Evolutionary conservation across 2,113 vertebrate genomes (phyloP), one percentile per base, ranked within the genome.

Genomic region (Mellivora capensis): DNA sequence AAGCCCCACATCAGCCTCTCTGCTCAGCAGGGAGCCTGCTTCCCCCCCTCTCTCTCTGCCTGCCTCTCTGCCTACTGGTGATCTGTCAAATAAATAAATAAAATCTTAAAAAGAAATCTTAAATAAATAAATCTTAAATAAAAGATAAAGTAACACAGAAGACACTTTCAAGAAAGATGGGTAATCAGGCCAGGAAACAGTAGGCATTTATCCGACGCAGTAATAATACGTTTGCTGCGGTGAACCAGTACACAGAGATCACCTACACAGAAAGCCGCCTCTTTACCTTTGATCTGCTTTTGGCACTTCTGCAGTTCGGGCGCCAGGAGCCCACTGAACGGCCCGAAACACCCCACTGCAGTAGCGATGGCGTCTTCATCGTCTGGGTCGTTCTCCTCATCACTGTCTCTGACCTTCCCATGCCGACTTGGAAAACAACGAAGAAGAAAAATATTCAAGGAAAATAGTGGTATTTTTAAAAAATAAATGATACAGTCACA

Each of bases 291-390:
- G 62, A 99, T 98, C 86, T 99, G 99, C 71, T 99, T 99, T 95
- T 99, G 99, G 98, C 99, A 99, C 89, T 99, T 99, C 97, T 99
- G 99, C 88, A 99, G 98, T 93, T 99, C 99, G 14, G 99, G 99
- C 47, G 99, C 99, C 97, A 99, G 98, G 64, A 99, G 98, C 0
- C 99, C 99, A 42, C 99, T 99, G 95, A 99, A 98, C 14, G 99
- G 99, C 39, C 99, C 99, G 67, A 99, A 99, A 93, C 99, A 99
- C 9, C 99, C 99, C 77, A 99, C 99, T 2, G 99, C 99, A 82
- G 99, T 99, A 94, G 99, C 99, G 91, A 99, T 90, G 0, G 99
- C 98, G 82, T 99, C 99, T 72, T 99, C 99, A 59, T 99, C 99
- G 7, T 99, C 99, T 64, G 99, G 98, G 44, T 99, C 99, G 47